Evolutionary conservation across 2,797 vertebrate genomes (phyloP), one percentile per base, ranked within the genome.

Genomic region (Leptoclinus maculatus): DNA sequence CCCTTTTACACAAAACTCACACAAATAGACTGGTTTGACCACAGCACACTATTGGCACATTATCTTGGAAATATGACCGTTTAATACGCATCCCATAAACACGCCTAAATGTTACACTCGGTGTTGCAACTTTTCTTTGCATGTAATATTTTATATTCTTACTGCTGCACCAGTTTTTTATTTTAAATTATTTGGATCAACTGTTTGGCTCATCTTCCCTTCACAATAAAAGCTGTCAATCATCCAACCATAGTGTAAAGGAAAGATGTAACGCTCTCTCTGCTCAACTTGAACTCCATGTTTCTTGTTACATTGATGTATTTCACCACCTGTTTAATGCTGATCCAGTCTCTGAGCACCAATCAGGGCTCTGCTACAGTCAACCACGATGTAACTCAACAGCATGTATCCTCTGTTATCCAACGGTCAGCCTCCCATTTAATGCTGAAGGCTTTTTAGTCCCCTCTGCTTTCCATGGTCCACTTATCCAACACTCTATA

Each of bases 351-450:
- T 34, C 41, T 25, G 8, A 59, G 38, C 11, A 43, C 19, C 54
- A 59, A 70, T 23, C 54, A 59, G 39, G 21, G 21, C 27, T 23
- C 13, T 32, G 7, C 53, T 23, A 36, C 25, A 0, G 41, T 39
- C 36, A 66, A 23, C 7, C 67, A 74, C 21, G 68, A 43, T 10
- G 36, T 57, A 62, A 23, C 17, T 58, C 58, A 60, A 27, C 65
- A 75, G 2, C 56, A 27, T 0, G 57, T 62, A 7, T 79, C 93
- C 75, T 78, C 63, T 41, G 66, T 73, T 32, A 59, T 47, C 5
- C 65, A 38, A 38, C 0, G 60, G 78, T 86, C 47, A 76, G 78
- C 58, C n/a, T 23, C n/a, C 6, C 2, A 7, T 71, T 2, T 6
- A 39, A 27, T 39, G 19, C 5, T 2, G 2, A 2, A 38, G 7